Conservation (phyloP, 2,113 vertebrate species). For the Phyllostomus hastatus region DNA sequence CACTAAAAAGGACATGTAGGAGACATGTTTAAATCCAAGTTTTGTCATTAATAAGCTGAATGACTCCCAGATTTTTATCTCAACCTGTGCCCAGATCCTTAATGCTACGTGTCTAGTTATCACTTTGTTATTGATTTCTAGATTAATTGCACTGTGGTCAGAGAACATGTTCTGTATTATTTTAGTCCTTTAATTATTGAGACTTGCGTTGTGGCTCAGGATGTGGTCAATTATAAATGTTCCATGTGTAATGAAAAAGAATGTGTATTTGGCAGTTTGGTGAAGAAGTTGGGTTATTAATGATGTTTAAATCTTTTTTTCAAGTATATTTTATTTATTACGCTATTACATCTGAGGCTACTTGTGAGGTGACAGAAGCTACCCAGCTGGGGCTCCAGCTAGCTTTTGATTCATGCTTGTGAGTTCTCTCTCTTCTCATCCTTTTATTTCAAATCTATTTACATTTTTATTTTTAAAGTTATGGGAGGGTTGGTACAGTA, state of each 20-base stretch:
- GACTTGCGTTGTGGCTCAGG: background rate
- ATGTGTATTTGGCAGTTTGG: background rate
- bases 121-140: background rate
- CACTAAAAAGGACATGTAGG: background rate
- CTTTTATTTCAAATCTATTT: background rate
- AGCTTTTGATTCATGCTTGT: background rate
- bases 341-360: no score
- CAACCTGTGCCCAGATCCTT: background rate
- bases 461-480: background rate
- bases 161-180: background rate
- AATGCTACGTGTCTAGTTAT: background rate
- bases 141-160: background rate
- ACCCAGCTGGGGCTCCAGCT: no score
- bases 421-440: background rate
- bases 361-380: no score
- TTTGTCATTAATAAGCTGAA: background rate
- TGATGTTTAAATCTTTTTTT: background rate
- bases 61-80: background rate
- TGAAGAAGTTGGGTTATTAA: background rate
- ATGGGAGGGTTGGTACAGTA: background rate
- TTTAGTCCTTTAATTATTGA: constrained; percentile 26
- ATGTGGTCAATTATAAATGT: background rate
- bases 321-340: no score
- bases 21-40: constrained; percentile 2
- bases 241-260: background rate